These are phyloP conservation scores for Euschistus heros DNA, from an alignment of 1,140 invertebrate genomes.

Conservation along the genomic window DNA sequence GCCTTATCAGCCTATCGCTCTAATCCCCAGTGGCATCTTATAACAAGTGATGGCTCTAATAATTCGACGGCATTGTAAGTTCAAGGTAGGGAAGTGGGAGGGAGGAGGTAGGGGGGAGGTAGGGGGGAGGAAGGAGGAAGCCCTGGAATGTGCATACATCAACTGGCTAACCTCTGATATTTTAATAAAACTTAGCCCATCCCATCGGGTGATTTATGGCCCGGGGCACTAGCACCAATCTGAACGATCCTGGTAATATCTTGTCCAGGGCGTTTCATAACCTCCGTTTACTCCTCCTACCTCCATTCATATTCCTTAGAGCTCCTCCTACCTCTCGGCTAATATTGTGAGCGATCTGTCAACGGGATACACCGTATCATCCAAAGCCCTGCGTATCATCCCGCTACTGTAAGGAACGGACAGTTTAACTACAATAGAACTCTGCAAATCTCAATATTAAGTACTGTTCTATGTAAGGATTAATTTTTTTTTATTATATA, in stretches of 20 bases:
- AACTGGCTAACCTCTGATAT: slow-evolving; percentile 16
- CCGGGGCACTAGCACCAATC: not conserved
- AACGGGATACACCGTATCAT: no score
- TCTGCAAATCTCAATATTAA: no score
- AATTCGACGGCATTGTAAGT: no score
- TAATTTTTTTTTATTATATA: no score
- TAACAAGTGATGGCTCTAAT: not conserved
- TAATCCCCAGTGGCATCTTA: not conserved
- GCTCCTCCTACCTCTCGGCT: not conserved
- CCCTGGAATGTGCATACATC: slow-evolving; percentile 21
- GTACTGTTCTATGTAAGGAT: no score
- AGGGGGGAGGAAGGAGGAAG: not conserved
- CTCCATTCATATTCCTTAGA: slow-evolving; percentile 5
- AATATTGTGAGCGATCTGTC: no score
- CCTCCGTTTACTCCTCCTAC: not conserved
- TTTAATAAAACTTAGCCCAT: slow-evolving; percentile 16
- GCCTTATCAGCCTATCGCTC: not conserved
- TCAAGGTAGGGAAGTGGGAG: not conserved
- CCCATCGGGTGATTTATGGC: slow-evolving; percentile 11
- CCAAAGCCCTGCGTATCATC: no score
- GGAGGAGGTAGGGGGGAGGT: not conserved
- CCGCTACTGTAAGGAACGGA: no score
- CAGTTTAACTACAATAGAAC: no score
- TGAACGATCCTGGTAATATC: slow-evolving; percentile 18
- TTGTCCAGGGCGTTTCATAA: slow-evolving; percentile 3